Conservation (phyloP, 2,888 invertebrate species). For the Osmoderma eremita region DNA sequence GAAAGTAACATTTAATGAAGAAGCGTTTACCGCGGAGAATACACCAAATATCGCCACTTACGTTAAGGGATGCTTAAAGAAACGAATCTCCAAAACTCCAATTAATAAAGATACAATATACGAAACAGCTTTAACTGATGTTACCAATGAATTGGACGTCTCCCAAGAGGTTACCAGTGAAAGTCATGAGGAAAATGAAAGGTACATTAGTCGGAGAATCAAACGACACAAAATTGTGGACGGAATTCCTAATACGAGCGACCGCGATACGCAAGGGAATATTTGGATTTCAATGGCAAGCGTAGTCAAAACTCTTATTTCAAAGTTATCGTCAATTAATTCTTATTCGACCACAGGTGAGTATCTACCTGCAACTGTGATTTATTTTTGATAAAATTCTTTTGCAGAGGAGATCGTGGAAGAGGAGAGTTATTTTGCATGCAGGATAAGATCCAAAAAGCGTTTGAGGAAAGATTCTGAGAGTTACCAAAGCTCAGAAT, state of each 20-base stretch:
- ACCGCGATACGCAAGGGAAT: too few species aligned
- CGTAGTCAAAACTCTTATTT: conserved; percentile 51
- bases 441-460: background rate
- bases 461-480: conserved; percentile 9
- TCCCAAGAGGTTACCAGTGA: too few species aligned
- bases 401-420: background rate
- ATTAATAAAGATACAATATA: conserved; percentile 41
- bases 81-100: conserved; percentile 12
- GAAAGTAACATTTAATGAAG: conserved; percentile 56
- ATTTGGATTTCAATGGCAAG: conserved; percentile 54
- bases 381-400: background rate
- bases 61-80: conserved; percentile 38
- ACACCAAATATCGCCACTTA: conserved; percentile 36
- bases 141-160: background rate
- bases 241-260: too few species aligned
- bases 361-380: background rate
- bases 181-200: background rate
- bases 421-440: background rate
- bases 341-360: conserved; percentile 2
- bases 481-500: conserved; percentile 30
- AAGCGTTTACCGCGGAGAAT: conserved; percentile 8
- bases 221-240: too few species aligned
- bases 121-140: conserved; percentile 45
- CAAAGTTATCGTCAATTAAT: conserved; percentile 45
- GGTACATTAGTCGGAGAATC: background rate